Percentiles rank a stretch among this genome's conserved stretches.
Evolutionary conservation across 2,888 invertebrate genomes (phyloP).

Genomic region (Polietes domitor): DNA sequence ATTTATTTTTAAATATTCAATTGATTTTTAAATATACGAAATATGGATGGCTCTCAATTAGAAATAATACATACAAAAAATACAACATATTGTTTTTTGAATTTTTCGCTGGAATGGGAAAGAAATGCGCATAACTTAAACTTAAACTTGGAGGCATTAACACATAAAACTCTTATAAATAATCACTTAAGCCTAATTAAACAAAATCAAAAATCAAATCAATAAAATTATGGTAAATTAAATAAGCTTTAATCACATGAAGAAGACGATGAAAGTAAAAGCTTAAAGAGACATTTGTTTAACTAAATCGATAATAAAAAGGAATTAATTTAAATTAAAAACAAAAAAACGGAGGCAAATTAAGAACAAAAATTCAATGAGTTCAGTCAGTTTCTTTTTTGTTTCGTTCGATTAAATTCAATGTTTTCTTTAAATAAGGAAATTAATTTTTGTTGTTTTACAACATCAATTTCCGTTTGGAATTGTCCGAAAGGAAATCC

Average conservation of each 20-base stretch:
- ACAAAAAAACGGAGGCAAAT: constrained; percentile 1
- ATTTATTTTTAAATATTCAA: constrained; percentile 42
- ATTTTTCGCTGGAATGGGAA: constrained; percentile 30
- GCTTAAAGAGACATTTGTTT: not conserved
- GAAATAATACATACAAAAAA: constrained; percentile 4
- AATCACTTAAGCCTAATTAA: constrained; percentile 37
- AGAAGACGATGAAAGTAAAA: constrained; percentile 1
- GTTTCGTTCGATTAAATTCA: not conserved
- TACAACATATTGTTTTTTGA: constrained; percentile 23
- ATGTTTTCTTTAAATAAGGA: constrained; percentile 3
- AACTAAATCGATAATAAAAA: not conserved
- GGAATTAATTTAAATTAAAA: not conserved
- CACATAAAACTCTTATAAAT: constrained; percentile 56
- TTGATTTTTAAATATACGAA: constrained; percentile 38
- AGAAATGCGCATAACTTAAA: constrained; percentile 57
- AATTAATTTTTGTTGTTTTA: not conserved
- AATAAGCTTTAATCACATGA: constrained; percentile 54
- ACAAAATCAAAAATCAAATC: constrained; percentile 46
- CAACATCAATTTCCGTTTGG: not conserved
- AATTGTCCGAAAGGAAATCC: not conserved
- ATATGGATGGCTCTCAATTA: constrained; percentile 49
- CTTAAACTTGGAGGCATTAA: constrained; percentile 38
- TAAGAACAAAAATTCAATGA: constrained; percentile 14
- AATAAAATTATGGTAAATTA: constrained; percentile 43
- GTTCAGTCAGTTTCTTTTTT: constrained; percentile 39